Base-by-base conservation (phyloP, 2,113 vertebrate genomes). In the Pedionomus torquatus region DNA sequence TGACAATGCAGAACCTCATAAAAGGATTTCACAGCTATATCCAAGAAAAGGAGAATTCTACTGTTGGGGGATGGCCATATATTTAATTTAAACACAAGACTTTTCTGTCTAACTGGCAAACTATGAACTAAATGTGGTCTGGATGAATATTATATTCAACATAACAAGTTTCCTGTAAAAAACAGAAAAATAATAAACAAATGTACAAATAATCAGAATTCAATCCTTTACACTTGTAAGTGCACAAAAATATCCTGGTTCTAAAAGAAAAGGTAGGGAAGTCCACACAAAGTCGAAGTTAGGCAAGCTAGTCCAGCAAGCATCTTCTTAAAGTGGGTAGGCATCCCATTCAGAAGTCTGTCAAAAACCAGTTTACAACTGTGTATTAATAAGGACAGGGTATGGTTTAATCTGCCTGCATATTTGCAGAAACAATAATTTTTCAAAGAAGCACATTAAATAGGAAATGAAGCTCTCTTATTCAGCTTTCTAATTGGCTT, bases 31-130 rank as follows among this genome's bases (percentile, higher is more conserved):
- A 55, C 23, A 84, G 68, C 26, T 37, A 39, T 9, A 83, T 26
- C 20, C 48, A 95, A 76, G 65, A 52, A 72, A 82, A 91, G 31
- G 3, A 72, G 17, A 83, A 76, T 15, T 35, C 20, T 4, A 10
- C 26, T 60, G 51, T 1, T 61, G 16, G 7, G 21, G 17, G 5
- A 25, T 0, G 31, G 10, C 30, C 7, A 3, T 17, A 26, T 43
- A 86, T 89, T 86, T 49, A 70, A 35, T 46, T 92, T 21, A 86
- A 65, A 46, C 8, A 10, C 28, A 58, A 81, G 33, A 54, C 14
- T 61, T 19, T 8, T 54, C 39, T 51, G 33, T 33, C 9, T 49
- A 76, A 72, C 52, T 80, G 33, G 21, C 20, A 68, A 90, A 37
- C 37, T 57, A 10, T 5, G 26, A 86, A 5, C 41, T 90, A 70